Evolutionary conservation across 2,888 invertebrate genomes (phyloP), one percentile per base, ranked within the genome.

Genomic region (Drosophila kambysellisi): DNA sequence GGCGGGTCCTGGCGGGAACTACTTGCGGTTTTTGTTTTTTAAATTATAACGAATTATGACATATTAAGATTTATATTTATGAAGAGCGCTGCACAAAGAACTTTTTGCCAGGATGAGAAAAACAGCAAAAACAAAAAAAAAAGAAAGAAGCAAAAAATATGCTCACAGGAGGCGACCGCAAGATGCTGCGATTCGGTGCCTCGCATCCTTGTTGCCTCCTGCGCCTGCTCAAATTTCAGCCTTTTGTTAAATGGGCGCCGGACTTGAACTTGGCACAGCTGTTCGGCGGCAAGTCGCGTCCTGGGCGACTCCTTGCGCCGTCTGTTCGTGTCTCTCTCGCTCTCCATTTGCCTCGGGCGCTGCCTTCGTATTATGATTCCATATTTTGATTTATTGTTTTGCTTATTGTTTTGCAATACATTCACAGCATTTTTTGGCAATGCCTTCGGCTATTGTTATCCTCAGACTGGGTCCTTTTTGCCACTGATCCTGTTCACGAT

Each of bases 41-140:
- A 74, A 86, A 88, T 89, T 89, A 88, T 85, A 79, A 74, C 86
- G 90, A 89, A 89, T 87, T 87, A 87, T 87, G 88, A 88, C 90
- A 88, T 85, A 89, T 89, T 88, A 82, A 81, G 90, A 87, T 89
- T 85, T 85, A 86, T 88, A 62, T 50, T 51, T 71, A 46, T 41
- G 51, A 35, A 35, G 48, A 33, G 46, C 52, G 35, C 54, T 25
- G 33, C 46, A 77, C 76, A 76, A 76, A 63, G 73, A 66, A 61
- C 53, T 57, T 64, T 68, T 68, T 54, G 60, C 58, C 67, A 74
- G 43, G 35, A 54, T 46, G 39, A 25, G 25, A 15, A 33, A 33
- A 32, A 33, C 20, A 35, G 20, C n/a, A n/a, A 20, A 4, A 25
- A 25, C 1, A 25, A 25, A 25, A 25, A 25, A 33, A 11, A 57